A percentile compares a stretch with the other conserved stretches of the same genome.
Evolutionary conservation across 1,140 invertebrate genomes (phyloP).

Genomic region (Muscidifurax raptorellus): DNA sequence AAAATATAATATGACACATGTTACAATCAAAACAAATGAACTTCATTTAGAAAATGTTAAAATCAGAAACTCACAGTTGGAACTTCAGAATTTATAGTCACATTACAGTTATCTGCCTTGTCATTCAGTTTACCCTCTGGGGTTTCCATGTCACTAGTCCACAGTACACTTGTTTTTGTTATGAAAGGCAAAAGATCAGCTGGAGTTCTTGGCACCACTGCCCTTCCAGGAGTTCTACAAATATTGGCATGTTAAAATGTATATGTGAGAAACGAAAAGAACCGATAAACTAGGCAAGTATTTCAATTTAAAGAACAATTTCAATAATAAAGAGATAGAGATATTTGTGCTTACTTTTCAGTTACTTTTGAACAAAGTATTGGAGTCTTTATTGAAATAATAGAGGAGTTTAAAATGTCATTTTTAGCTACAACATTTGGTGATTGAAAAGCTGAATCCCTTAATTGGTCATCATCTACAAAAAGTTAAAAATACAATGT

Average conservation of each 20-base stretch:
- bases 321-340: background rate
- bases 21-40: background rate
- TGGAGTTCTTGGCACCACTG: conserved; percentile 63
- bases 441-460: conserved; percentile 22
- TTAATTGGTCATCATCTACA: conserved; percentile 57
- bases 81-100: conserved; percentile 35
- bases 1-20: background rate
- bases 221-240: conserved; percentile 57
- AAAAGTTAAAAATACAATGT: background rate
- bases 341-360: conserved; percentile 42
- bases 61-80: background rate
- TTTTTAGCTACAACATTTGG: conserved; percentile 24
- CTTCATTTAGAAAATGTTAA: conserved; percentile 2
- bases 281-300: background rate
- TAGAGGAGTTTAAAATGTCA: conserved; percentile 27
- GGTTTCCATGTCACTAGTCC: conserved; percentile 69
- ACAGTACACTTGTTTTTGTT: conserved; percentile 62
- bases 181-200: conserved; percentile 64
- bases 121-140: conserved; percentile 55
- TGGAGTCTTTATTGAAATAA: conserved; percentile 53
- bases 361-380: conserved; percentile 34
- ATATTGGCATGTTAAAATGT: background rate
- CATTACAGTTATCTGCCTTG: conserved; percentile 9
- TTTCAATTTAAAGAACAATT: background rate
- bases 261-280: background rate